Percentiles rank a stretch among this genome's conserved stretches.
Conservation (phyloP, 2,113 vertebrate genomes). For the Atherinomorus stipes region DNA sequence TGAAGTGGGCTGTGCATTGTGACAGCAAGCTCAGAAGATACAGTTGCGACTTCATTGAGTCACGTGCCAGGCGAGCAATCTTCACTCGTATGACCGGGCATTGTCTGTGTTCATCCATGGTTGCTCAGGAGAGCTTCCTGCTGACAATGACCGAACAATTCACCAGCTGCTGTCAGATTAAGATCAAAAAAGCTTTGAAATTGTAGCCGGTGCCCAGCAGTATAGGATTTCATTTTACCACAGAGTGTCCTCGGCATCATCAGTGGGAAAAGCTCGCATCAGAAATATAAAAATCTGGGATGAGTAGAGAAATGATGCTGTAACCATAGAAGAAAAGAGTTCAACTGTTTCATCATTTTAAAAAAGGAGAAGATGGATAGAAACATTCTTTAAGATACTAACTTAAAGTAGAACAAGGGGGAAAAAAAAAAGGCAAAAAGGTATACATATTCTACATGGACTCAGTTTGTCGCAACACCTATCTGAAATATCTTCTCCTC, state of each 20-base stretch:
- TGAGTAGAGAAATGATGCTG: too few relatives aligned
- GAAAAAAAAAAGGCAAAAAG: background rate
- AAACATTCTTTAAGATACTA: too few relatives aligned
- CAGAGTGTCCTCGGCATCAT: background rate
- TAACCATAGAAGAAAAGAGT: too few relatives aligned
- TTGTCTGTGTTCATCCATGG: background rate
- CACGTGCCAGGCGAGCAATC: background rate
- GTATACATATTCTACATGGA: background rate
- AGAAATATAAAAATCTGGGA: background rate
- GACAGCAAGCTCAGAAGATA: background rate
- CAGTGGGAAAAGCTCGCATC: background rate
- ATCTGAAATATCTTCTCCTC: conserved; percentile 23
- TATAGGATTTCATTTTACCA: background rate
- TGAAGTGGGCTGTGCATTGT: conserved; percentile 3
- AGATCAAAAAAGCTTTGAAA: background rate
- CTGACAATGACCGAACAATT: background rate
- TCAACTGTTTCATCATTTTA: too few relatives aligned
- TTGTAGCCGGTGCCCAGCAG: too few relatives aligned
- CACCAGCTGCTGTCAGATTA: background rate
- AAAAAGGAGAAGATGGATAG: too few relatives aligned
- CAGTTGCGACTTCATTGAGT: background rate
- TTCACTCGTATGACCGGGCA: background rate
- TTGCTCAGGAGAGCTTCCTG: background rate
- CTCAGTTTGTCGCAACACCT: background rate
- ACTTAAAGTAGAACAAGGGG: rapidly evolving